Conservation (phyloP, 2,113 vertebrate genomes). For the Ailurus styani region DNA sequence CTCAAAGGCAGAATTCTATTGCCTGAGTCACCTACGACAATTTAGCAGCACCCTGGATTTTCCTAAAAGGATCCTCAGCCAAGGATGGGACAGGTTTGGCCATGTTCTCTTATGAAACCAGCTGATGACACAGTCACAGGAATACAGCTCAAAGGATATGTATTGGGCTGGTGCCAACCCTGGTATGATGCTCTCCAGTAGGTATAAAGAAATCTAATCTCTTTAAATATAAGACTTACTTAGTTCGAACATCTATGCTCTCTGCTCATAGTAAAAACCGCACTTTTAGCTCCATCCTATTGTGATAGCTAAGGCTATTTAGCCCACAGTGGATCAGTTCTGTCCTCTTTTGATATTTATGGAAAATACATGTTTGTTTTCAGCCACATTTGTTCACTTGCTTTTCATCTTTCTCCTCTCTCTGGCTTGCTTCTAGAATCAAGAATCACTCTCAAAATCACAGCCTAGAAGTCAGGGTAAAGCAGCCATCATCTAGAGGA, state of each 20-base stretch:
- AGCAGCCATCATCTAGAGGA: background rate
- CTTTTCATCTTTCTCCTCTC: background rate
- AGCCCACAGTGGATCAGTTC: background rate
- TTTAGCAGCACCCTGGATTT: constrained; percentile 14
- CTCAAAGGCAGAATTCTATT: constrained; percentile 29
- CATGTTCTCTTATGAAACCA: constrained; percentile 19
- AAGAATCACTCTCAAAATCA: background rate
- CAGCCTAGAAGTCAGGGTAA: background rate
- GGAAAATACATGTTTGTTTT: background rate
- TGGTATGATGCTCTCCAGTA: background rate
- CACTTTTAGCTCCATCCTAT: background rate
- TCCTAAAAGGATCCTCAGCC: constrained; percentile 24
- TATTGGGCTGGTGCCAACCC: background rate
- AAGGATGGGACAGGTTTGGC: background rate
- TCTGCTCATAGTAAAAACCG: background rate
- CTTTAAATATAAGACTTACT: background rate
- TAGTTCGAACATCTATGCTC: background rate
- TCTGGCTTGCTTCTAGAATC: background rate
- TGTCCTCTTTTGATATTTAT: background rate
- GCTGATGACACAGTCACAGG: background rate
- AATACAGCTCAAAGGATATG: background rate
- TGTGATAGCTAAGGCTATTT: background rate
- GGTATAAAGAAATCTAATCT: background rate
- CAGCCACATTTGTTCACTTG: background rate
- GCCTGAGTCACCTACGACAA: constrained; percentile 6